Conservation (phyloP, 92 coral and sea anemone species). For the Zoanthus solanderi region DNA sequence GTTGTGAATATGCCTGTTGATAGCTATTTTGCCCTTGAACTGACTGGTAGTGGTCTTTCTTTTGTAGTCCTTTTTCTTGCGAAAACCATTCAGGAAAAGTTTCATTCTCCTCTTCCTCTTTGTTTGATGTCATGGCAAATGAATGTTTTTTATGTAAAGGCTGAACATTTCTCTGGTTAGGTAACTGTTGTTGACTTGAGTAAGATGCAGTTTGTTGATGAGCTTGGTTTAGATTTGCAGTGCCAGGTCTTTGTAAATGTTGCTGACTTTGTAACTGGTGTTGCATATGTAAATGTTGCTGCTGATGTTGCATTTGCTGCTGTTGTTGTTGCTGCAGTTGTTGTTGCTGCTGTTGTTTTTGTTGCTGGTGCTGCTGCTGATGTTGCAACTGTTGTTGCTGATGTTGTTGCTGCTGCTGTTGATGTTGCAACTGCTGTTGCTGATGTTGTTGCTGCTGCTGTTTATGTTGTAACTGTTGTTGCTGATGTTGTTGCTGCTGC, state of each 20-base stretch:
- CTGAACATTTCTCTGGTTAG: constrained; percentile 32
- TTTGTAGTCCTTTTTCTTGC: neutral
- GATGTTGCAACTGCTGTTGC: constrained; percentile 9
- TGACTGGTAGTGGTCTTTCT: neutral
- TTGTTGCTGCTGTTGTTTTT: constrained; percentile 47
- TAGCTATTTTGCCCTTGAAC: constrained; percentile 19
- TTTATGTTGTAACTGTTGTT: neutral
- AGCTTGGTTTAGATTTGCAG: constrained; percentile 8
- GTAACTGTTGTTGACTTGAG: constrained; percentile 13
- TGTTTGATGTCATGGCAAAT: neutral
- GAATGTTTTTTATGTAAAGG: constrained; percentile 2
- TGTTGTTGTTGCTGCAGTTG: neutral
- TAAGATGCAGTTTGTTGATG: constrained; percentile 14
- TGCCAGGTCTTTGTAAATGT: constrained; percentile 11
- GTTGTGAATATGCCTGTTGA: constrained; percentile 22
- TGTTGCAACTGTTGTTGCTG: constrained; percentile 27
- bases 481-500: neutral
- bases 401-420: constrained; percentile 61
- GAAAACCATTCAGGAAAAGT: constrained; percentile 15
- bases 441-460: neutral
- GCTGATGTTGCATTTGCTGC: constrained; percentile 19
- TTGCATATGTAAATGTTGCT: constrained; percentile 25
- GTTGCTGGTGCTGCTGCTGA: constrained; percentile 45
- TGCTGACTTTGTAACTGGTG: constrained; percentile 40
- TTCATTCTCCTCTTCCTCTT: neutral